These are phyloP conservation scores for Smittia sp. DNA, from an alignment of 2,888 invertebrate genomes.

Conservation along the genomic window DNA sequence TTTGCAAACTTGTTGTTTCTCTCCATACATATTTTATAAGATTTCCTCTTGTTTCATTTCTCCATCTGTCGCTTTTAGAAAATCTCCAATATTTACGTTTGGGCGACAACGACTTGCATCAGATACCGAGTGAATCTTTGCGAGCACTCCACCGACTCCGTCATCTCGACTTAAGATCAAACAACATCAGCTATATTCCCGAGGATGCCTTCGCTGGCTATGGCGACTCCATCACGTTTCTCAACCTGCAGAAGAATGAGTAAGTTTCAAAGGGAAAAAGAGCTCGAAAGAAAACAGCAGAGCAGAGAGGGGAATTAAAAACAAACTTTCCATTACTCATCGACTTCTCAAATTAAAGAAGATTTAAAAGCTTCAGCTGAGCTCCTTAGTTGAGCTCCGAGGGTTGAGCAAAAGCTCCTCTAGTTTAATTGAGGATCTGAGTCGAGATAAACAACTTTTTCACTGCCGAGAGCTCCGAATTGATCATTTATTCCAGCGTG, in stretches of 20 bases:
- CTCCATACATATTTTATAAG: no score
- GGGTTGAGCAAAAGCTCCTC: no score
- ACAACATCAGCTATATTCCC: constrained; percentile 77
- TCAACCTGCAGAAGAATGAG: constrained; percentile 89
- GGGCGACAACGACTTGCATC: constrained; percentile 83
- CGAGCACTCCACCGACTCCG: constrained; percentile 80
- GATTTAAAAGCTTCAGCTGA: no score
- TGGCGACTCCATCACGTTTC: constrained; percentile 88
- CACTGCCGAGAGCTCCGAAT: no score
- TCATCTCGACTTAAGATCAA: constrained; percentile 81
- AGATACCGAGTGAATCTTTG: constrained; percentile 80
- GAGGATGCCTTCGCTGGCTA: constrained; percentile 87
- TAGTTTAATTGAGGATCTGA: no score
- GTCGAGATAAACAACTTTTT: no score
- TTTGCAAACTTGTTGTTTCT: no score
- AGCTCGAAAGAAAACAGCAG: not conserved
- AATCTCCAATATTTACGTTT: constrained; percentile 85
- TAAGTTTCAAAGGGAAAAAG: constrained; percentile 56
- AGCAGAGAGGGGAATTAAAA: not conserved
- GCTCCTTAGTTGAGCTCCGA: no score
- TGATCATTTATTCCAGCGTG: not conserved
- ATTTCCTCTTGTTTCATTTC: constrained; percentile 1
- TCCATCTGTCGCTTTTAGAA: constrained; percentile 58
- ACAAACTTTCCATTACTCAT: not conserved
- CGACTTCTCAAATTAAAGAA: not conserved